phyloP scores from a whole-genome alignment of 2,113 vertebrate genomes.

The Prochilodus magdalenae region DNA sequence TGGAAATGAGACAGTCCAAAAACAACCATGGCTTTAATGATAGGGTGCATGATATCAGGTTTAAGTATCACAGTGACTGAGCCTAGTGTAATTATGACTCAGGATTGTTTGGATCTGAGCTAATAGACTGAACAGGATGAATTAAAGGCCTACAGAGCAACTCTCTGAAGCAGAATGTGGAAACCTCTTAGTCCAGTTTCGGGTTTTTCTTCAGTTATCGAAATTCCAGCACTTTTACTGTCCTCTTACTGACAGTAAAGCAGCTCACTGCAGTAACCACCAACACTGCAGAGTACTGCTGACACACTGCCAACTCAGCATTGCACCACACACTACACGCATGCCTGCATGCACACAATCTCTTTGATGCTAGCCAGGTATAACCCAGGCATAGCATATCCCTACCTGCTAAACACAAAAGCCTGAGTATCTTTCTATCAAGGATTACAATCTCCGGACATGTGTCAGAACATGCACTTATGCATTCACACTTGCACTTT shows the following conservation, averaged over 20 bases:
- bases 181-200: neutral
- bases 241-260: slow-evolving; percentile 41
- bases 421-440: neutral
- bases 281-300: slow-evolving; percentile 62
- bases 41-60: slow-evolving; percentile 3
- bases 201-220: neutral
- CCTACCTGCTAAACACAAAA: no score
- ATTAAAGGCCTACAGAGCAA: slow-evolving; percentile 6
- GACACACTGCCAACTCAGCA: slow-evolving; percentile 72
- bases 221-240: slow-evolving; percentile 19
- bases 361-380: neutral
- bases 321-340: slow-evolving; percentile 19
- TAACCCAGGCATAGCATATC: no score
- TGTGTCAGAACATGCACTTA: neutral
- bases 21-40: slow-evolving; percentile 9
- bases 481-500: neutral
- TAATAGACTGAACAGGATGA: slow-evolving; percentile 26
- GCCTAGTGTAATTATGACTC: slow-evolving; percentile 16
- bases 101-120: slow-evolving; percentile 21
- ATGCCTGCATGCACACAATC: neutral
- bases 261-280: slow-evolving; percentile 51
- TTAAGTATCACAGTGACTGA: slow-evolving; percentile 10
- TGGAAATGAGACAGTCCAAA: neutral
- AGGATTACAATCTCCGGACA: neutral
- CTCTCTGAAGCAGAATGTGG: neutral